Percentiles rank a stretch among this genome's conserved stretches.
phyloP scores from a whole-genome alignment of 2,797 vertebrate species.

The Falco rusticolus region DNA sequence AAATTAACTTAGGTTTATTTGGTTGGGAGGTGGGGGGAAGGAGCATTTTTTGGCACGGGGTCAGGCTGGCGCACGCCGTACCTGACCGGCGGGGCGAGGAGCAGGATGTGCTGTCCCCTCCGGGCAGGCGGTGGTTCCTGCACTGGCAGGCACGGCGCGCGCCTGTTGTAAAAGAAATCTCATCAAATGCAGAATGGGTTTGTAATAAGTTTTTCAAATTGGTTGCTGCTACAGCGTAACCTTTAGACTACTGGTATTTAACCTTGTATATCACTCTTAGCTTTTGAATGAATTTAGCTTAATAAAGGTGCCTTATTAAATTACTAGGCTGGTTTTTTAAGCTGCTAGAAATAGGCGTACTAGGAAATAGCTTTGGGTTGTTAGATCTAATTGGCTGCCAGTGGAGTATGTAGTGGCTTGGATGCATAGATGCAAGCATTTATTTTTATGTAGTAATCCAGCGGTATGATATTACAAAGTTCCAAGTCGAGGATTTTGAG shows the following conservation, averaged over 20 bases:
- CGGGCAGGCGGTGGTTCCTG: not conserved
- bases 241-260: constrained; percentile 65
- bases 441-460: constrained; percentile 11
- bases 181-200: constrained; percentile 63
- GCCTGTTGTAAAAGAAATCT: constrained; percentile 50
- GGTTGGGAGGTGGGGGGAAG: not conserved
- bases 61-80: not conserved
- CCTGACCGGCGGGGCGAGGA: not conserved
- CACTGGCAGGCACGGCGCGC: not conserved
- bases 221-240: constrained; percentile 55
- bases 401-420: not conserved
- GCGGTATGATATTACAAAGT: not conserved
- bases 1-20: not conserved
- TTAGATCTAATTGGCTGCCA: constrained; percentile 59
- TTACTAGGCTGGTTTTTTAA: constrained; percentile 13
- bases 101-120: not conserved
- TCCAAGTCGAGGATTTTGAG: not conserved
- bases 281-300: constrained; percentile 59
- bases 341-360: not conserved
- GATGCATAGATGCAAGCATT: constrained; percentile 9
- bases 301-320: constrained; percentile 69
- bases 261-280: constrained; percentile 69
- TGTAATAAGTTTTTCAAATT: constrained; percentile 72
- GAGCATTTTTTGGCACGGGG: not conserved
- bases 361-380: constrained; percentile 65